Base-by-base conservation (phyloP, 2,113 vertebrate species). In the Lasiurus borealis region DNA sequence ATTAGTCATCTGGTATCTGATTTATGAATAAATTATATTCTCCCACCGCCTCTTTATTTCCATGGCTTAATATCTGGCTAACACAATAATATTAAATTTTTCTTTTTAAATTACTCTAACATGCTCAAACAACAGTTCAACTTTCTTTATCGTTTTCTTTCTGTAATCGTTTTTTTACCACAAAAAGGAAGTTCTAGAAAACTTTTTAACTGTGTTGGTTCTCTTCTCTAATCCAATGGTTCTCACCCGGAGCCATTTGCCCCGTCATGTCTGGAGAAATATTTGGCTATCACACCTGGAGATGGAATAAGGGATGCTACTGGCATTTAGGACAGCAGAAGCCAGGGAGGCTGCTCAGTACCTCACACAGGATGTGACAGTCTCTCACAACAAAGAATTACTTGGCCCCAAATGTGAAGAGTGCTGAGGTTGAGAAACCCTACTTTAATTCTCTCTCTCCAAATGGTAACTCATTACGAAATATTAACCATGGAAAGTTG, bases 51-150 rank as follows among this genome's bases (percentile, higher is more conserved):
- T 89, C 52, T 87, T 71, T 94, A 85, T 52, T 85, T 95, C 78
- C 34, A 86, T 66, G 34, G 82, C 54, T 94, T 89, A 82, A 25
- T 64, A 86, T 29, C 5, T 93, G 50, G 40, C 69, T 77, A 81
- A 48, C 40, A 92, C 76, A 75, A 57, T 68, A 44, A 90, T n/a
- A 12, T 40, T 59, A 1, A 31, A 69, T 71, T 89, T 85, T 92
- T 85, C 25, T 59, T 64, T 85, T 82, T 54, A 29, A 92, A 50
- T 85, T 89, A 81, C 2, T 48, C 76, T 77, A 96, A 78, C 36
- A 78, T 84, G 76, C 16, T 92, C 59, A 86, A 92, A 92, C 50
- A 87, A 34, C 12, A 89, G 44, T 2, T 94, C 73, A 76, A 86
- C 31, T 92, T 89, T 85, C 11, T 71, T 83, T 73, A 84, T 8